Conservation (phyloP, 2,113 vertebrate genomes). For the Nothoprocta pentlandii region DNA sequence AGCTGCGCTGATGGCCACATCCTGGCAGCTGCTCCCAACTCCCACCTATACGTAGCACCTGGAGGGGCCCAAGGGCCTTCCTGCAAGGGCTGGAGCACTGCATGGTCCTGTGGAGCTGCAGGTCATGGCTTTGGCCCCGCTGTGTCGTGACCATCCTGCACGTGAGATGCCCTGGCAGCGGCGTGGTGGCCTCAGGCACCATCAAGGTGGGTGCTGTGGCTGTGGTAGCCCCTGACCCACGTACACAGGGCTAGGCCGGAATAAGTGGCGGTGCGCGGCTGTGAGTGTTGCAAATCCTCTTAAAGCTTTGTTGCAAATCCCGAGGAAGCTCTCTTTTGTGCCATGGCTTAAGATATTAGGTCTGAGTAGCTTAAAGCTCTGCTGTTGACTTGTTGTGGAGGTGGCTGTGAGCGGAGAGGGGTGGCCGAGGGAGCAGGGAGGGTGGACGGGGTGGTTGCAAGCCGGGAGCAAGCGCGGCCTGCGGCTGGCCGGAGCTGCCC, state of each 20-base stretch:
- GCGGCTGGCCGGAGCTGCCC: neutral
- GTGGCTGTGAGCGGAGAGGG: accelerated
- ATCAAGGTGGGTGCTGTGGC: accelerated
- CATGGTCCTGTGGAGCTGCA: accelerated
- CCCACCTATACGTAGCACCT: neutral
- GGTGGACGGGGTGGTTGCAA: accelerated
- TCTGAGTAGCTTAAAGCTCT: neutral
- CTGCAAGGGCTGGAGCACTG: accelerated
- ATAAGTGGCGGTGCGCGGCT: neutral
- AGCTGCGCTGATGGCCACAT: neutral
- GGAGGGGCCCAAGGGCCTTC: accelerated
- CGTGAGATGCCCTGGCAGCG: accelerated
- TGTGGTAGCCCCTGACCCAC: accelerated
- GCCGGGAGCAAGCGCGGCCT: too few species aligned
- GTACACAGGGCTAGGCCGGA: accelerated
- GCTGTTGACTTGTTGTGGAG: too few species aligned
- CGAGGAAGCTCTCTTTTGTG: neutral
- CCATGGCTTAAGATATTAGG: neutral
- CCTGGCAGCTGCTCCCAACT: constrained; percentile 32
- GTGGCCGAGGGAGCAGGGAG: neutral
- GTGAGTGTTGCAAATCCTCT: neutral
- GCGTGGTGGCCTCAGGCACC: neutral
- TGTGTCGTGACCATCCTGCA: accelerated
- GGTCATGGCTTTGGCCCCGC: neutral
- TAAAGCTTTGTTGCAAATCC: neutral